These are phyloP conservation scores for Leiothrix lutea DNA, from an alignment of 2,113 vertebrate species.

Conservation along the genomic window DNA sequence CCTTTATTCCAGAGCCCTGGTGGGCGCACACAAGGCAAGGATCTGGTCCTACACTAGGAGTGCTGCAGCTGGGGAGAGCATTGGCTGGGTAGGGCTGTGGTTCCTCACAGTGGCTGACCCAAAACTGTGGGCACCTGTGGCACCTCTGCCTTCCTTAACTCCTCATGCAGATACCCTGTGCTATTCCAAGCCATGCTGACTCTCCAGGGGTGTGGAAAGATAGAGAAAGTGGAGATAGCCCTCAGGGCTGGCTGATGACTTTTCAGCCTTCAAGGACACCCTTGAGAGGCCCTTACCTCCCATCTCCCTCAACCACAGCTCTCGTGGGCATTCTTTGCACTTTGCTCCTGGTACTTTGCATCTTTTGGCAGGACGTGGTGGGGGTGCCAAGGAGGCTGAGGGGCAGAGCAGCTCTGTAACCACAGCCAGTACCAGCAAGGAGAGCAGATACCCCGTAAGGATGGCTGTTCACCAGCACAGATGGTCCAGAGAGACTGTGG, in stretches of 20 bases:
- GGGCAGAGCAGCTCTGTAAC: neutral
- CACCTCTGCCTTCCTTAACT: neutral
- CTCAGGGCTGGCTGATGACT: neutral
- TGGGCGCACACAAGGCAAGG: fast-evolving
- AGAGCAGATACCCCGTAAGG: neutral
- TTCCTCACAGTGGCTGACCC: neutral
- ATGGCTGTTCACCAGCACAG: neutral
- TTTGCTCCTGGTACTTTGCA: neutral
- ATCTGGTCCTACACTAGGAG: neutral
- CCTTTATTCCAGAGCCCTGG: neutral
- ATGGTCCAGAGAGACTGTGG: neutral
- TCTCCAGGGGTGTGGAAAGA: neutral
- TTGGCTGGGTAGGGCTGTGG: fast-evolving
- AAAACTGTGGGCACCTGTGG: neutral
- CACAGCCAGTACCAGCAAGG: neutral
- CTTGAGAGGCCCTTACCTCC: neutral
- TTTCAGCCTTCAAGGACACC: neutral
- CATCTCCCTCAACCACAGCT: neutral
- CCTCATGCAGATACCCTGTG: neutral
- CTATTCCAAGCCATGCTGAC: neutral
- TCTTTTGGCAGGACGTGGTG: neutral
- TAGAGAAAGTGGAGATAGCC: neutral
- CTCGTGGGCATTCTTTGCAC: neutral
- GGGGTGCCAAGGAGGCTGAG: fast-evolving
- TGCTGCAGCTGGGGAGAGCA: neutral